Evolutionary conservation across 2,797 vertebrate genomes (phyloP).

Genomic region (Garrulus glandarius): DNA sequence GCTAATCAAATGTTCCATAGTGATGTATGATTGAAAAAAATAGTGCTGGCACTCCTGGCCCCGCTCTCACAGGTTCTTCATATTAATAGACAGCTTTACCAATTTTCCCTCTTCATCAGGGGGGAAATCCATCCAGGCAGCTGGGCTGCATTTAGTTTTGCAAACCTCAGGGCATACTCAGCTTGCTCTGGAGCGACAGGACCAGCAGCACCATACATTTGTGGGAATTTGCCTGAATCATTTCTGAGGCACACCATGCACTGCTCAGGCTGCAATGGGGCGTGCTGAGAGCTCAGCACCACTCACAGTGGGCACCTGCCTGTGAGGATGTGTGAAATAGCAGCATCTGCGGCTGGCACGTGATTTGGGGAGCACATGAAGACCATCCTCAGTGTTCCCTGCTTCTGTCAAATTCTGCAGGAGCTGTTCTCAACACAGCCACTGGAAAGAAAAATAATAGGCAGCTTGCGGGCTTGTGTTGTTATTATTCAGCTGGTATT

Average conservation of each 20-base stretch:
- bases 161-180: conserved; percentile 4
- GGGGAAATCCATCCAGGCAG: conserved; percentile 3
- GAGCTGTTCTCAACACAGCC: not conserved
- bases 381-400: not conserved
- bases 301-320: rapidly evolving
- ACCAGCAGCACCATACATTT: not conserved
- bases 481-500: conserved; percentile 43
- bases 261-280: not conserved
- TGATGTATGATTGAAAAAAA: conserved; percentile 32
- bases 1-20: not conserved
- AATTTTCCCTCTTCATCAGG: not conserved
- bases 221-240: not conserved
- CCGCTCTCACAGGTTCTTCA: not conserved
- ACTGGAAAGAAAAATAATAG: conserved; percentile 11
- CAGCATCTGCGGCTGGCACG: rapidly evolving
- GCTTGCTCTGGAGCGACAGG: not conserved
- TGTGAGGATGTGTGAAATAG: not conserved
- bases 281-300: not conserved
- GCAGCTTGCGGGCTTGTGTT: not conserved
- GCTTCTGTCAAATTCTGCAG: conserved; percentile 34
- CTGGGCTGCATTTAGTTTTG: conserved; percentile 36
- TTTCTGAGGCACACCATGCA: not conserved
- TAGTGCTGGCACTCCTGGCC: not conserved
- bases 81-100: conserved; percentile 45
- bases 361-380: not conserved